Evolutionary conservation across 2,113 vertebrate genomes (phyloP).

Genomic region (Odocoileus virginianus): DNA sequence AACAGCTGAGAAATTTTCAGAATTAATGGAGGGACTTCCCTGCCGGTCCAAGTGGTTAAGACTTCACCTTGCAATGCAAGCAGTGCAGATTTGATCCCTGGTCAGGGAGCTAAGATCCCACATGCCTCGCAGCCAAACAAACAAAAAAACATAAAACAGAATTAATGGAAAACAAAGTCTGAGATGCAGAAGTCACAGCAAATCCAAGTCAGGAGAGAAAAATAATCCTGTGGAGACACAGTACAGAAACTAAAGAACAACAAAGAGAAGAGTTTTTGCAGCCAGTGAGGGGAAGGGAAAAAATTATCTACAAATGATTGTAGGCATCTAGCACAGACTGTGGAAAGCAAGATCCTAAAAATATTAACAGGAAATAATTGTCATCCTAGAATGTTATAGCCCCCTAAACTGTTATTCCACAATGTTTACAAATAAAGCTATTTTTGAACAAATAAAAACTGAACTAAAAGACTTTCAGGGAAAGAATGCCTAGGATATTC

Average conservation of each 20-base stretch:
- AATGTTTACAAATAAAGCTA: not conserved
- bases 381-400: not conserved
- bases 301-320: not conserved
- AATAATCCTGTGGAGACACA: not conserved
- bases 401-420: not conserved
- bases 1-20: not conserved
- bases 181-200: not conserved
- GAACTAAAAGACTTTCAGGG: not conserved
- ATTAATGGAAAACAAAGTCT: not conserved
- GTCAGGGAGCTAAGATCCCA: not conserved
- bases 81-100: not conserved
- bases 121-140: fast-evolving
- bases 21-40: not conserved
- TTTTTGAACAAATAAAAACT: not conserved
- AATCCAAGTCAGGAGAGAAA: not conserved
- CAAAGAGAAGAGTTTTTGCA: not conserved
- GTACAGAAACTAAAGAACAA: not conserved
- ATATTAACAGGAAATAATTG: not conserved
- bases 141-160: not conserved
- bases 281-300: not conserved
- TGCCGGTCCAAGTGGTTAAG: not conserved
- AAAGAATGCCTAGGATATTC: not conserved
- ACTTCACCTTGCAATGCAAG: not conserved
- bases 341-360: not conserved
- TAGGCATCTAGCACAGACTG: not conserved